Conservation (phyloP, 2,888 invertebrate genomes). For the Tinea pellionella region DNA sequence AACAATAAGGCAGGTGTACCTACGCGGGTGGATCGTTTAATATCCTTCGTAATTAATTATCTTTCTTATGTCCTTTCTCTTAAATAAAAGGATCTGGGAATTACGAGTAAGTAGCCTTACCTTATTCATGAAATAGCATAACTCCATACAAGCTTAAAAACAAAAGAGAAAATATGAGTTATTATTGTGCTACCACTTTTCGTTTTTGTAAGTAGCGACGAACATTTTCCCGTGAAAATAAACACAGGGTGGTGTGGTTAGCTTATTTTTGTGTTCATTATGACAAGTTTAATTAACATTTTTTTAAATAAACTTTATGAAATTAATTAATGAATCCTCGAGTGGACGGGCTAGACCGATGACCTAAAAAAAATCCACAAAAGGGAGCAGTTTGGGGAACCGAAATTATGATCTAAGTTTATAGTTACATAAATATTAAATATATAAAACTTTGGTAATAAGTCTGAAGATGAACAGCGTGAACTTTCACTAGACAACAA, state of each 20-base stretch:
- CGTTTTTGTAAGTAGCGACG: not conserved
- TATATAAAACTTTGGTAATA: no score
- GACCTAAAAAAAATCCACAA: no score
- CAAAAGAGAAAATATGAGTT: slow-evolving; percentile 11
- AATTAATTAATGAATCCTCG: not conserved
- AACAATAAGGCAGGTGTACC: slow-evolving; percentile 8
- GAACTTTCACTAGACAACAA: no score
- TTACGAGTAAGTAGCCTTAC: slow-evolving; percentile 11
- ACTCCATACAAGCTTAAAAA: slow-evolving; percentile 12
- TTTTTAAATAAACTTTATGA: not conserved
- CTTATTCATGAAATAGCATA: not conserved
- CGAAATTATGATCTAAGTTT: no score
- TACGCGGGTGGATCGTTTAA: not conserved
- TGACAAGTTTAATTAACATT: not conserved
- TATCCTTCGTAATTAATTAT: slow-evolving; percentile 12
- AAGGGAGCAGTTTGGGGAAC: no score
- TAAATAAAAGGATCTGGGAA: slow-evolving; percentile 6
- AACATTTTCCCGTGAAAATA: not conserved
- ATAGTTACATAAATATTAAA: no score
- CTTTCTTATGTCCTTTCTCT: slow-evolving; percentile 12
- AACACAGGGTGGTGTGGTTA: not conserved
- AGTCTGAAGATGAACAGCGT: no score
- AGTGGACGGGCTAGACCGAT: not conserved
- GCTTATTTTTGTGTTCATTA: not conserved
- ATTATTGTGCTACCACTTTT: slow-evolving; percentile 2